phyloP scores from a whole-genome alignment of 2,113 vertebrate species.

The Pomatostomus ruficeps region DNA sequence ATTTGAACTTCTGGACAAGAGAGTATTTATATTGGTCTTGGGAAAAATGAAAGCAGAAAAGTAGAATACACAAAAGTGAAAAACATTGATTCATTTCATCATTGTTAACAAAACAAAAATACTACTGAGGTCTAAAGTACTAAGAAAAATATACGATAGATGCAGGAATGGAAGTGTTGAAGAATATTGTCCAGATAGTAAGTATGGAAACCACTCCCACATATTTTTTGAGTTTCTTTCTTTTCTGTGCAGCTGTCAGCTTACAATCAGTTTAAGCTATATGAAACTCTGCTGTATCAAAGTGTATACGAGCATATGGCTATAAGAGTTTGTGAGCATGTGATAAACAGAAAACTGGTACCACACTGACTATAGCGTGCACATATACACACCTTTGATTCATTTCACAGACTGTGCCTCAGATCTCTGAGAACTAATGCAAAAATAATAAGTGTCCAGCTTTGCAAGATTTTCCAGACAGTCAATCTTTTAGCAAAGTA shows the following conservation, averaged over 20 bases:
- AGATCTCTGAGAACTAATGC: neutral
- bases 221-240: neutral
- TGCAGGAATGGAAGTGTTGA: neutral
- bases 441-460: neutral
- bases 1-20: neutral
- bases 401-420: neutral
- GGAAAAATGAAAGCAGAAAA: neutral
- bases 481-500: conserved; percentile 5
- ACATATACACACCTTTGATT: neutral
- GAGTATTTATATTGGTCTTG: neutral
- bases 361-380: neutral
- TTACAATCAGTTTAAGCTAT: neutral
- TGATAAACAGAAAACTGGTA: neutral
- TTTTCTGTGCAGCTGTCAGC: neutral
- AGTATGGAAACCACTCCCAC: neutral
- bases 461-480: neutral
- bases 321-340: neutral
- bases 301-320: neutral
- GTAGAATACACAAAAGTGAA: neutral
- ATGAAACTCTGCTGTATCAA: neutral
- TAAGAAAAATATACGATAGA: neutral
- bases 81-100: neutral
- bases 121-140: neutral
- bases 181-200: neutral
- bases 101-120: neutral